Percentiles rank a stretch among this genome's conserved stretches.
Evolutionary conservation across 92 coral and sea anemone genomes (phyloP).

Genomic region (Umimayanthus kanabou): DNA sequence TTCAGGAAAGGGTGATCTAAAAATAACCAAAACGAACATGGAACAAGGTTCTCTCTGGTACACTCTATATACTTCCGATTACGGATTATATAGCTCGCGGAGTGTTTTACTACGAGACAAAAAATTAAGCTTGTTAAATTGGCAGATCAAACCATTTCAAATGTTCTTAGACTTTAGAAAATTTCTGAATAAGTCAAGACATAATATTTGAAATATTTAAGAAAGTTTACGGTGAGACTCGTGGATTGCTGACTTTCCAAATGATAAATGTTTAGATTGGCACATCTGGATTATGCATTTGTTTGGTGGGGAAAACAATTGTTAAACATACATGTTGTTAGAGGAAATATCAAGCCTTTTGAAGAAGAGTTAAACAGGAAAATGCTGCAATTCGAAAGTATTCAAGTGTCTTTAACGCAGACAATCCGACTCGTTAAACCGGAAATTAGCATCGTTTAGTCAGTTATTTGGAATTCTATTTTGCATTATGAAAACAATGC

Average conservation of each 20-base stretch:
- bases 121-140: neutral
- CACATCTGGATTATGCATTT: conserved; percentile 38
- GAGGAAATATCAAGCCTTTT: conserved; percentile 34
- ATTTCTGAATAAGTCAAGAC: too few relatives aligned
- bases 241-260: neutral
- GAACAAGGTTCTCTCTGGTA: too few relatives aligned
- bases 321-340: conserved; percentile 29
- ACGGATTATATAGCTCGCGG: too few relatives aligned
- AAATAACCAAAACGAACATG: too few relatives aligned
- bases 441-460: conserved; percentile 13
- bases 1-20: too few relatives aligned
- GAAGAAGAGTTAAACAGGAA: conserved; percentile 39
- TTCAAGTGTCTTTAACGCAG: conserved; percentile 29
- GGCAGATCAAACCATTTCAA: neutral
- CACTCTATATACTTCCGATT: too few relatives aligned
- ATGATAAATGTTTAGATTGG: conserved; percentile 8
- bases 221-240: neutral
- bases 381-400: neutral
- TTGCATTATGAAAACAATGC: neutral
- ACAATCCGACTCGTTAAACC: conserved; percentile 41
- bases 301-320: neutral
- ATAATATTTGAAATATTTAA: neutral
- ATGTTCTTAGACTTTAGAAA: neutral
- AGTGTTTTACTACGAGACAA: neutral
- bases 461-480: neutral